phyloP scores from a whole-genome alignment of 2,113 vertebrate species.

The Atractosteus spatula region DNA sequence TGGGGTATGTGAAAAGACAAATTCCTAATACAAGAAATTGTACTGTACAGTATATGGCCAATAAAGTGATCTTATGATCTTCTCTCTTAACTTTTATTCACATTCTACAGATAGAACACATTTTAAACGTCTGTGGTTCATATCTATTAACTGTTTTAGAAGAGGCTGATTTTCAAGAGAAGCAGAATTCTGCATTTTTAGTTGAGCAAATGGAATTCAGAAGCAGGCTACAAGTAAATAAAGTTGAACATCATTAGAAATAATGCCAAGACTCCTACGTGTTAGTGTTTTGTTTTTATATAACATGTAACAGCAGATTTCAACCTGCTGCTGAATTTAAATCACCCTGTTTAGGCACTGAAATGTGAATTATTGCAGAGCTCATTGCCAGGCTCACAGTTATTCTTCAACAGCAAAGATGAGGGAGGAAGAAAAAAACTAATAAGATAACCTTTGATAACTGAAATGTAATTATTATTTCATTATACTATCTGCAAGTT shows the following conservation, averaged over 20 bases:
- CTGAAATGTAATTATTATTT: constrained; percentile 65
- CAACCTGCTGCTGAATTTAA: constrained; percentile 30
- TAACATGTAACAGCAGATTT: constrained; percentile 24
- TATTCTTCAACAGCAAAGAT: constrained; percentile 38
- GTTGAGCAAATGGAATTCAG: background rate
- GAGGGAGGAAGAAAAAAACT: constrained; percentile 31
- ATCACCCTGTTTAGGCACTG: constrained; percentile 18
- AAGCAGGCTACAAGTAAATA: constrained; percentile 6
- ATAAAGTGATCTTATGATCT: too few relatives aligned
- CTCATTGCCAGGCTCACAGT: constrained; percentile 21
- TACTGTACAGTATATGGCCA: too few relatives aligned
- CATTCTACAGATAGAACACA: constrained; percentile 9
- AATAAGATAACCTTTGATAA: constrained; percentile 57
- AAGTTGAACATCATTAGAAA: constrained; percentile 20
- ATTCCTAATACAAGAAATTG: too few relatives aligned
- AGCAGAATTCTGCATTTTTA: background rate
- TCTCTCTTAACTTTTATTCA: background rate
- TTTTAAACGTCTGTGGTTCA: background rate
- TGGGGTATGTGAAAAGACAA: too few relatives aligned
- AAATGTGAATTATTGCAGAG: constrained; percentile 29
- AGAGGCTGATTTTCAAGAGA: background rate
- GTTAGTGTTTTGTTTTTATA: constrained; percentile 15
- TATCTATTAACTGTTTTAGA: background rate
- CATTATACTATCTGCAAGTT: constrained; percentile 59
- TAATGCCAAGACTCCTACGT: constrained; percentile 24